Percentiles rank a stretch among this genome's conserved stretches.
phyloP scores from a whole-genome alignment of 2,888 invertebrate species.

The Melanophora roralis region DNA sequence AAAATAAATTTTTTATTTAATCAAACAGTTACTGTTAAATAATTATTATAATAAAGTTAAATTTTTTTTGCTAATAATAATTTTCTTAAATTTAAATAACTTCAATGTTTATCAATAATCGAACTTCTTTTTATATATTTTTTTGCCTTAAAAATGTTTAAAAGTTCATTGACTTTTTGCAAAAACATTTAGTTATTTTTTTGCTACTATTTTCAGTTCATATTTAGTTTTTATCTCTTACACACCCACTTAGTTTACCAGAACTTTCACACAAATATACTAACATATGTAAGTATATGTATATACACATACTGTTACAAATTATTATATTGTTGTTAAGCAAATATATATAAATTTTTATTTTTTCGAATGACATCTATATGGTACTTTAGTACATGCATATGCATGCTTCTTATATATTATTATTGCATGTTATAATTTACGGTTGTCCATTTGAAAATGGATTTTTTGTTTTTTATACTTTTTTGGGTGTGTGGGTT shows the following conservation, averaged over 20 bases:
- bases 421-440: slow-evolving; percentile 45
- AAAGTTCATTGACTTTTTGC: slow-evolving; percentile 40
- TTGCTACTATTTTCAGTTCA: not conserved
- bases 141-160: not conserved
- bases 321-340: not conserved
- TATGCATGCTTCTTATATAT: slow-evolving; percentile 47
- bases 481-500: slow-evolving; percentile 5
- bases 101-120: no score
- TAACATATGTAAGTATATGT: not conserved
- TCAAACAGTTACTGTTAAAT: no score
- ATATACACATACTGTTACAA: not conserved
- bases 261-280: not conserved
- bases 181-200: not conserved
- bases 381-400: slow-evolving; percentile 60
- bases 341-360: slow-evolving; percentile 5
- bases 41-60: no score
- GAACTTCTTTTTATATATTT: no score
- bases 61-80: no score
- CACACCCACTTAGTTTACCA: slow-evolving; percentile 25
- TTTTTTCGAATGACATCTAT: slow-evolving; percentile 24
- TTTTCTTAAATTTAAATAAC: no score
- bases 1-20: no score
- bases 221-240: slow-evolving; percentile 2
- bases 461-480: not conserved
- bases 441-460: slow-evolving; percentile 47